phyloP scores from a whole-genome alignment of 1,140 invertebrate genomes.

The Helicoverpa zea region DNA sequence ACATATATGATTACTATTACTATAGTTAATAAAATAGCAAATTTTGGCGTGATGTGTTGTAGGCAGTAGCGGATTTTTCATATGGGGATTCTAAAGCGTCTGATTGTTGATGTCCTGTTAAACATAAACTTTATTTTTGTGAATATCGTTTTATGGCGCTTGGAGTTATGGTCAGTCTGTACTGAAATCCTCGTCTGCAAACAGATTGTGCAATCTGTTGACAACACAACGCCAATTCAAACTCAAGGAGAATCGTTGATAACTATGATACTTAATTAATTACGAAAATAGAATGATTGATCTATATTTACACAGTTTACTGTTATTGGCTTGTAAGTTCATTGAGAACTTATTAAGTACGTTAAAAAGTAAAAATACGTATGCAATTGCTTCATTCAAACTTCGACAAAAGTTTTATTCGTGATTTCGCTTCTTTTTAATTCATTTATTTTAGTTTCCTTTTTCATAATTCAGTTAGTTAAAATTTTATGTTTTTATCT shows the following conservation, averaged over 20 bases:
- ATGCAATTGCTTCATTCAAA: background rate
- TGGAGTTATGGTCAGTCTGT: background rate
- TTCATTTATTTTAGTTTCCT: constrained; percentile 27
- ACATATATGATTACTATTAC: background rate
- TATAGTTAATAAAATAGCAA: constrained; percentile 15
- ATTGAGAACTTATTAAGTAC: background rate
- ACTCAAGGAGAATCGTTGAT: constrained; percentile 11
- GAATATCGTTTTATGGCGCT: constrained; percentile 21
- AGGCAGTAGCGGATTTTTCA: constrained; percentile 1
- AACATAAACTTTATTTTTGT: constrained; percentile 20
- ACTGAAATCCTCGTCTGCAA: background rate
- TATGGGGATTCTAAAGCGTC: background rate
- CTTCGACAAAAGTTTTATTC: constrained; percentile 17
- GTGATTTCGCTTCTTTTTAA: constrained; percentile 15
- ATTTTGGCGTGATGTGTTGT: constrained; percentile 11
- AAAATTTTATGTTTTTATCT: too few relatives aligned
- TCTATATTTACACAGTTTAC: constrained; percentile 5
- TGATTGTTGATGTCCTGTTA: constrained; percentile 12
- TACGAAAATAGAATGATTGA: background rate
- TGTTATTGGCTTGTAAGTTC: background rate
- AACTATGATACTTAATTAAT: background rate
- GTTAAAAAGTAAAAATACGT: background rate
- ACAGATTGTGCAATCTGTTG: background rate
- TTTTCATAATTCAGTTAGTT: constrained; percentile 45
- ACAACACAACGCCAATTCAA: background rate